Evolutionary conservation across 2,888 invertebrate species (phyloP).

Genomic region (Metacarcinus magister): DNA sequence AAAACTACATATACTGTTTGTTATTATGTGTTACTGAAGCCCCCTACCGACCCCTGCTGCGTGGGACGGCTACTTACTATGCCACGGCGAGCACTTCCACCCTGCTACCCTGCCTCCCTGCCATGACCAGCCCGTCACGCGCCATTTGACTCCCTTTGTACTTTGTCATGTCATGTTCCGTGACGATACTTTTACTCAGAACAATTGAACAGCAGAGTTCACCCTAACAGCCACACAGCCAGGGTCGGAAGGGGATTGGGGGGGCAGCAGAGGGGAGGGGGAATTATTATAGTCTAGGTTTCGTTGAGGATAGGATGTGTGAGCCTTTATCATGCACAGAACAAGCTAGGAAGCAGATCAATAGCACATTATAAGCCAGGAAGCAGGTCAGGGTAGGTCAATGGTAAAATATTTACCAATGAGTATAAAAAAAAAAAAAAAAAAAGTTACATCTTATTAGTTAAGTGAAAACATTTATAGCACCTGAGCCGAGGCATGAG

Average conservation of each 20-base stretch:
- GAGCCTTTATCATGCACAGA: neutral
- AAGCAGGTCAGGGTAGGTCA: neutral
- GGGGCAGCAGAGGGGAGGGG: neutral
- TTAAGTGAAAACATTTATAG: slow-evolving; percentile 16
- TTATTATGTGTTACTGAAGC: neutral
- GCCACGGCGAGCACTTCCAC: neutral
- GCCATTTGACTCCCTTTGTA: neutral
- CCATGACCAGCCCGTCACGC: neutral
- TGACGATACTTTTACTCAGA: neutral
- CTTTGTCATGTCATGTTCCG: slow-evolving; percentile 33
- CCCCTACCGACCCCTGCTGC: neutral
- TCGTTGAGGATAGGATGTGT: neutral
- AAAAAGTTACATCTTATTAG: neutral
- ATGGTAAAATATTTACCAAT: neutral
- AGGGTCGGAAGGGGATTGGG: neutral
- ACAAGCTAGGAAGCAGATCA: neutral
- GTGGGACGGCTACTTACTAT: slow-evolving; percentile 3
- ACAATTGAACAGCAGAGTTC: slow-evolving; percentile 73
- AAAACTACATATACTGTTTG: neutral
- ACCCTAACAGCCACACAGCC: neutral
- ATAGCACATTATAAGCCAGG: neutral
- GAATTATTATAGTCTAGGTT: neutral
- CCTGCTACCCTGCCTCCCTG: neutral
- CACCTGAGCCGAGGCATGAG: slow-evolving; percentile 71
- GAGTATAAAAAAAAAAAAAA: neutral